Percentiles rank a stretch among this genome's conserved stretches.
Evolutionary conservation across 1,140 invertebrate species (phyloP).

Genomic region (Drosophila triauraria): DNA sequence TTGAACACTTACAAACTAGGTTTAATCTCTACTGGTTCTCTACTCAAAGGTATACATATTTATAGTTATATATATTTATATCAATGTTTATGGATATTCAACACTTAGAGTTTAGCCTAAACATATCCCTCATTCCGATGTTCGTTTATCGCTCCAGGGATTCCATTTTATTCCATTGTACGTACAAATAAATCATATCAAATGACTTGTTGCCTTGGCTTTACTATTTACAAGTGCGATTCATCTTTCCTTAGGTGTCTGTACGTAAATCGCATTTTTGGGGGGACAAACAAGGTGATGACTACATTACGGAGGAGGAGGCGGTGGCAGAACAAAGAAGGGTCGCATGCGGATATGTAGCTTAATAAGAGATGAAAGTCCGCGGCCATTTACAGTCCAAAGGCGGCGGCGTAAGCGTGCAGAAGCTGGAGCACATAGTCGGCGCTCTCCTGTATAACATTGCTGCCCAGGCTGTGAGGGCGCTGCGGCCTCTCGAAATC

Average conservation of each 20-base stretch:
- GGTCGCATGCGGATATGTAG: constrained; percentile 42
- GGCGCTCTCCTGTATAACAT: constrained; percentile 69
- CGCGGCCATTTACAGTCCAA: constrained; percentile 54
- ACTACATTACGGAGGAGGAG: constrained; percentile 14
- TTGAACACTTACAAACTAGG: constrained; percentile 47
- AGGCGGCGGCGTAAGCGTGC: constrained; percentile 72
- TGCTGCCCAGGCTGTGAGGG: constrained; percentile 66
- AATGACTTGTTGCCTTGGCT: constrained; percentile 63
- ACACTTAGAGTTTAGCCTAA: constrained; percentile 73
- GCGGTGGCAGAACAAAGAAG: neutral
- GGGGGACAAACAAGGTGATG: constrained; percentile 23
- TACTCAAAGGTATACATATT: constrained; percentile 43
- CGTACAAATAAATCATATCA: constrained; percentile 72
- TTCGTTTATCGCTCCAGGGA: constrained; percentile 15
- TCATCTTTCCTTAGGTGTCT: constrained; percentile 1
- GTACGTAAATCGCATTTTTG: constrained; percentile 6
- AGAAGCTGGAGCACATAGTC: constrained; percentile 70
- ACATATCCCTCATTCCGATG: constrained; percentile 45
- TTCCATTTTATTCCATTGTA: constrained; percentile 46
- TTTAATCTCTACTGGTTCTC: constrained; percentile 59
- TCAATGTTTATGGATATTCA: constrained; percentile 69
- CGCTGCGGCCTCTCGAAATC: constrained; percentile 61
- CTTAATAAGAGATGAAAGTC: neutral
- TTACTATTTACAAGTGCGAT: constrained; percentile 62
- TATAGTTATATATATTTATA: constrained; percentile 38